Base-by-base conservation (phyloP, 2,797 vertebrate genomes). In the Girardinus metallicus region DNA sequence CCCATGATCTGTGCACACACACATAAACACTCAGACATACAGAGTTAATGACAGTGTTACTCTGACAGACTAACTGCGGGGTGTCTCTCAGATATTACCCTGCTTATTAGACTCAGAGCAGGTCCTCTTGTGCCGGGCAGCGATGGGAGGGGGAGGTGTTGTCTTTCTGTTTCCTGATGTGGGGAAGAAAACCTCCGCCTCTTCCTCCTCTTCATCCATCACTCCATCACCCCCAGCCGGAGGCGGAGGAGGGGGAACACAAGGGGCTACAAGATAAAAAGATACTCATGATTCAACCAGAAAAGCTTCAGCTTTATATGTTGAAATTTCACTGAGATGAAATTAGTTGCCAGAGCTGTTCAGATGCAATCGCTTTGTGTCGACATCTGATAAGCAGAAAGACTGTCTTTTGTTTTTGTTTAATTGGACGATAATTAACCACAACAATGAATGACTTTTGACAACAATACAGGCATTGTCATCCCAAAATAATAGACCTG, bases 51-150 rank as follows among this genome's bases (percentile, higher is more conserved):
- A 82, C 43, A 71, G 71, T 2, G 73, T 86, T 34, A 15, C 49
- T 55, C 1, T 47, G 87, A 82, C 87, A 46, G 31, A 74, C 39
- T 86, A 90, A 86, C 76, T 62, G 39, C 36, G 26, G 75, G 0
- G 4, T 71, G 71, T 57, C 12, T 78, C 51, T 80, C 74, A 1
- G 75, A 91, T 75, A 47, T 86, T 83, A 93, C 91, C 89, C 11
- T 89, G 83, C 55, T 86, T 92, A 79, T 84, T 84, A 29, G 95
- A 96, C 87, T 97, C 97, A 0, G 96, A 97, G 73, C 95, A 94
- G 62, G 95, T 96, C 71, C 94, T 92, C 90, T 96, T 97, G 93
- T 97, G 96, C 41, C 96, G 94, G 77, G 92, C 91, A 46, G 89
- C 87, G 16, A 95, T 88, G 31, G 94, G 92, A 80, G 94, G 94